These are phyloP conservation scores for Microtus pennsylvanicus DNA, from an alignment of 2,113 vertebrate species.

Conservation along the genomic window DNA sequence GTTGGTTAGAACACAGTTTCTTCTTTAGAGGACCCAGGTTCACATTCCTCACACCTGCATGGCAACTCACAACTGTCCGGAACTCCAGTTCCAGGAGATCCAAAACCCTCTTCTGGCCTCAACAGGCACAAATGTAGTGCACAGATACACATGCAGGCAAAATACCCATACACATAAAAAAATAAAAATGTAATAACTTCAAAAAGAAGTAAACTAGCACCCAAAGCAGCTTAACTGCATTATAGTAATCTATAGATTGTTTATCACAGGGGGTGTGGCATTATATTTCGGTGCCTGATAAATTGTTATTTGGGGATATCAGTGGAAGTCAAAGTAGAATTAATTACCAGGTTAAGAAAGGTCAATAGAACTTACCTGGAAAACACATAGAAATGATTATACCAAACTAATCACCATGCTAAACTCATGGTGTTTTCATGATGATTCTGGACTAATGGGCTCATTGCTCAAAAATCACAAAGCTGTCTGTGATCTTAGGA, in stretches of 20 bases:
- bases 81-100: background rate
- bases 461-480: background rate
- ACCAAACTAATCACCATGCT: background rate
- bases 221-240: background rate
- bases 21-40: background rate
- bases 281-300: background rate
- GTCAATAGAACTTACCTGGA: background rate
- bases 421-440: background rate
- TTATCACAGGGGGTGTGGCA: background rate
- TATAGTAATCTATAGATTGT: background rate
- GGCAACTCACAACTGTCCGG: background rate
- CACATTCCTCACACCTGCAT: background rate
- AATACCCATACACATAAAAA: background rate
- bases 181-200: background rate
- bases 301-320: background rate
- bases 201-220: background rate
- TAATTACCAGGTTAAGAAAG: background rate
- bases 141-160: background rate
- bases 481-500: background rate
- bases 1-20: background rate
- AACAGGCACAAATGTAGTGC: no score
- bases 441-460: background rate
- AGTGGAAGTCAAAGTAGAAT: constrained; percentile 4
- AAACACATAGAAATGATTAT: background rate
- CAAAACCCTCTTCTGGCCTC: background rate